Evolutionary conservation across 1,140 invertebrate species (phyloP).

Genomic region (Myzus persicae): DNA sequence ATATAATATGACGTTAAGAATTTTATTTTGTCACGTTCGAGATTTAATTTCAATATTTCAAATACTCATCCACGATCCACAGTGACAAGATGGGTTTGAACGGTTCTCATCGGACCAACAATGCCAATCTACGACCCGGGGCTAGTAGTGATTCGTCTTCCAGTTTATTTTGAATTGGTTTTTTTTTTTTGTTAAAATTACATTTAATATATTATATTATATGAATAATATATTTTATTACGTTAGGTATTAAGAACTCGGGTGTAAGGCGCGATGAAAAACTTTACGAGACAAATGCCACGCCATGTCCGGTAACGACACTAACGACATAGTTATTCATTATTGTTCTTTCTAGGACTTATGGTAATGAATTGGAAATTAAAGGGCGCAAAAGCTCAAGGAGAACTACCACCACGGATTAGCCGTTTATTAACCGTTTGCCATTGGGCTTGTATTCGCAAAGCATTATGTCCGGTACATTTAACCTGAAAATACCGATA

Average conservation of each 20-base stretch:
- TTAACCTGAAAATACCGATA: constrained; percentile 41
- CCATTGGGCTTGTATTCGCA: constrained; percentile 16
- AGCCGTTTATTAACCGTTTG: constrained; percentile 34
- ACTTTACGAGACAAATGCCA: not conserved
- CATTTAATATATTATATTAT: not conserved
- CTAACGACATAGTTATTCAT: not conserved
- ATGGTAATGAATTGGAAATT: constrained; percentile 52
- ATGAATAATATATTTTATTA: too few species aligned
- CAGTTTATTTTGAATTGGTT: not conserved
- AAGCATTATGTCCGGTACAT: constrained; percentile 41
- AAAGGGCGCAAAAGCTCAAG: not conserved
- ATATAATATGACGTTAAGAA: not conserved
- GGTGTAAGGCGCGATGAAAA: not conserved
- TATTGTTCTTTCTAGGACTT: constrained; percentile 31
- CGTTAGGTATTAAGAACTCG: not conserved
- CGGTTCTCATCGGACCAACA: not conserved
- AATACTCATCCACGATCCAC: not conserved
- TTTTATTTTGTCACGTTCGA: not conserved
- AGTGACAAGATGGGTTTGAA: not conserved
- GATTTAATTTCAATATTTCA: not conserved
- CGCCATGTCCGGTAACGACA: not conserved
- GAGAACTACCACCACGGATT: not conserved
- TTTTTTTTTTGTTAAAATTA: not conserved
- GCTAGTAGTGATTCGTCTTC: not conserved
- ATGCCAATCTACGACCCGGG: not conserved